Percentiles rank a stretch among this genome's conserved stretches.
phyloP scores from a whole-genome alignment of 2,888 invertebrate genomes.

The Crossocerus cetratus region DNA sequence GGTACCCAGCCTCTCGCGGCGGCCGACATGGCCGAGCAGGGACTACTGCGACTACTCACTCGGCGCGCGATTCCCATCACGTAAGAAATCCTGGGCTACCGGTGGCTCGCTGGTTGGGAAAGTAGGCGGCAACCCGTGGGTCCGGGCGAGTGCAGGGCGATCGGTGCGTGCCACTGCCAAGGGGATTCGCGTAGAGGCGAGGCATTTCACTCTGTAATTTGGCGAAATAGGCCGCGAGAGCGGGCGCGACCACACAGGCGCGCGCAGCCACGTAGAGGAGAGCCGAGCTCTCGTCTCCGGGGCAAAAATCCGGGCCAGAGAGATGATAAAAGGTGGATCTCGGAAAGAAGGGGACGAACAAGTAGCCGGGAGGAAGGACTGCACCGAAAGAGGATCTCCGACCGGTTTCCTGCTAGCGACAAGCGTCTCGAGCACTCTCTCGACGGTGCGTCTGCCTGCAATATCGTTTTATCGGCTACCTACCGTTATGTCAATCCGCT shows the following conservation, averaged over 20 bases:
- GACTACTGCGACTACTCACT: no score
- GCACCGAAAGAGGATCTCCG: conserved; percentile 6
- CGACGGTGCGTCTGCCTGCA: conserved; percentile 31
- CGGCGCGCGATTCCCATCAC: not conserved
- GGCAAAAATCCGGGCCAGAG: not conserved
- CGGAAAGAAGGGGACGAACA: not conserved
- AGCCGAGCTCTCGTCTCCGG: no score
- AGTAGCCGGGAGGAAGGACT: not conserved
- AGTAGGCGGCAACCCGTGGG: conserved; percentile 24
- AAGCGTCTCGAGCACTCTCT: conserved; percentile 15
- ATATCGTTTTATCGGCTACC: conserved; percentile 64
- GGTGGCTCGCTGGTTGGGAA: conserved; percentile 1
- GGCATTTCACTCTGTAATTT: conserved; percentile 41
- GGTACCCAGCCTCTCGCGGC: no score
- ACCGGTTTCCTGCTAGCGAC: conserved; percentile 32
- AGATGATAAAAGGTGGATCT: not conserved
- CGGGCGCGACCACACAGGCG: conserved; percentile 13
- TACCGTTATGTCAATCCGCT: conserved; percentile 69
- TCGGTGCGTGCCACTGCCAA: conserved; percentile 25
- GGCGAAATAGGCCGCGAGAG: conserved; percentile 36
- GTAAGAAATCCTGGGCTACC: not conserved
- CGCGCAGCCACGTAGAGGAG: not conserved
- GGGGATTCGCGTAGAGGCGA: conserved; percentile 22
- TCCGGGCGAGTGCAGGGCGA: conserved; percentile 24
- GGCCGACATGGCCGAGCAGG: no score